Evolutionary conservation across 2,888 invertebrate species (phyloP).

Genomic region (Callosobruchus maculatus): DNA sequence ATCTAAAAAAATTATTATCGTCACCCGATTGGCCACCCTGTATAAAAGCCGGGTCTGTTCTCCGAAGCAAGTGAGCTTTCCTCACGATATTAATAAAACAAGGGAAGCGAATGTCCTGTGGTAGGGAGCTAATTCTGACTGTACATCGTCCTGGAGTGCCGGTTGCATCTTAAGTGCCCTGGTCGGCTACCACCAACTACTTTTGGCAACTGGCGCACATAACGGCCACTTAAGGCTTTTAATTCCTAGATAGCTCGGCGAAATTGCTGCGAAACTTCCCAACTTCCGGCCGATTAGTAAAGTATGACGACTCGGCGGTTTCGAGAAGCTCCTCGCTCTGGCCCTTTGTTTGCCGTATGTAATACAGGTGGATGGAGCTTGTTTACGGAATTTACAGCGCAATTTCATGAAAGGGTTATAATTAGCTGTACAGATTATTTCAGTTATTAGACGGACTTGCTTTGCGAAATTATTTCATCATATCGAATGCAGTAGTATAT

Average conservation of each 20-base stretch:
- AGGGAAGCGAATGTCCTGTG: background rate
- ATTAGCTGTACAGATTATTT: background rate
- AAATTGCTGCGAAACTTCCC: constrained; percentile 13
- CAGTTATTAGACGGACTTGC: background rate
- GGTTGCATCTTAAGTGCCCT: background rate
- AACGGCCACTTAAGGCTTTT: background rate
- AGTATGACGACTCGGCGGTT: constrained; percentile 26
- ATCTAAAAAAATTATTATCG: too few species aligned
- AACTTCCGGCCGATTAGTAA: constrained; percentile 23
- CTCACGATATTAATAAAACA: background rate
- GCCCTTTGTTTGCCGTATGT: background rate
- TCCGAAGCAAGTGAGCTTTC: background rate
- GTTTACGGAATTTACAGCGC: background rate
- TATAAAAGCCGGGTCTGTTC: too few species aligned
- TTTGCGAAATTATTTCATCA: too few species aligned
- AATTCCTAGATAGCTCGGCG: background rate
- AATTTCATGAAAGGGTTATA: background rate
- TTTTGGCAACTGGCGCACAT: background rate
- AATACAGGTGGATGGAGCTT: background rate
- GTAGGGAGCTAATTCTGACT: background rate
- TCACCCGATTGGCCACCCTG: too few species aligned
- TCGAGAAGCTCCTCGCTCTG: background rate
- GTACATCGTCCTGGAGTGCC: background rate
- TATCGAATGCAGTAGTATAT: too few species aligned
- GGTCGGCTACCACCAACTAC: background rate